These are phyloP conservation scores for Eupithecia pulchellata DNA, from an alignment of 2,888 invertebrate genomes.

Conservation along the genomic window DNA sequence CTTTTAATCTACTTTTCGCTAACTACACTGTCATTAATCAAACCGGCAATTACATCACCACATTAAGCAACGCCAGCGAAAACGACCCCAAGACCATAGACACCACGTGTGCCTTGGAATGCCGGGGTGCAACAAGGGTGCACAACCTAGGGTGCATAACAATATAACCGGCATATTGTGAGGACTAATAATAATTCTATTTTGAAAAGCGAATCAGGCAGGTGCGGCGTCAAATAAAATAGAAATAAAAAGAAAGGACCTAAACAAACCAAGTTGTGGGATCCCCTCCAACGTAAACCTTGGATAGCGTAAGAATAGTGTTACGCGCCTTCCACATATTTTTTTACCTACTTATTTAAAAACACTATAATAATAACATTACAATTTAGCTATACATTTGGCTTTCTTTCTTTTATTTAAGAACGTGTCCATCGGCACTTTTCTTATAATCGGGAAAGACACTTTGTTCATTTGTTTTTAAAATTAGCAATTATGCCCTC, in stretches of 20 bases:
- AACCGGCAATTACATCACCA: constrained; percentile 43
- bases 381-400: no score
- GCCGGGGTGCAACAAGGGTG: constrained; percentile 49
- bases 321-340: no score
- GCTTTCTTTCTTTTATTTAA: no score
- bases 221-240: constrained; percentile 40
- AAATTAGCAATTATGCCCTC: no score
- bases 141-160: constrained; percentile 58
- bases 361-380: no score
- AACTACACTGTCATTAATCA: constrained; percentile 39
- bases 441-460: no score
- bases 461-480: no score
- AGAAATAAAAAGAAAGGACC: not conserved
- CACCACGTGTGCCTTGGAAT: constrained; percentile 77
- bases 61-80: constrained; percentile 42
- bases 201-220: constrained; percentile 48
- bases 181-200: constrained; percentile 70
- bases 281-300: no score
- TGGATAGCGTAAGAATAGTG: no score
- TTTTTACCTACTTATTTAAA: no score
- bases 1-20: not conserved
- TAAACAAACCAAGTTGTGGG: not conserved
- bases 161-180: constrained; percentile 57
- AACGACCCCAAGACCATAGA: constrained; percentile 33
- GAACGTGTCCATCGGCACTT: no score